phyloP scores from a whole-genome alignment of 2,797 vertebrate species.

The Buceros bicornis region DNA sequence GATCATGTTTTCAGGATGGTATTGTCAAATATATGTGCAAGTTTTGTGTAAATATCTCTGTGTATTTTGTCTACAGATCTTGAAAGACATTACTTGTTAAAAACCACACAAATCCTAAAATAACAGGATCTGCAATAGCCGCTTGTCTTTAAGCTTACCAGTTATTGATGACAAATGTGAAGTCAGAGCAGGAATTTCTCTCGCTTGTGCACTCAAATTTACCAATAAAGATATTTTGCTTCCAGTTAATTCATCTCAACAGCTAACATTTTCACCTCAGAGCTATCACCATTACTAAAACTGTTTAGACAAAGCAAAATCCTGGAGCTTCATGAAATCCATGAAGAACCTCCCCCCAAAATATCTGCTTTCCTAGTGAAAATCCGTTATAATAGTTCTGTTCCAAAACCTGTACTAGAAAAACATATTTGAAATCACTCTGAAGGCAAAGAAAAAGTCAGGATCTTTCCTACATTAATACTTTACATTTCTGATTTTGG shows the following conservation, averaged over 20 bases:
- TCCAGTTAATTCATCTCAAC: not conserved
- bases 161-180: not conserved
- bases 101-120: not conserved
- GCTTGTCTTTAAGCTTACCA: not conserved
- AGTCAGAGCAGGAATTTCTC: not conserved
- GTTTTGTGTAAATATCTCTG: not conserved
- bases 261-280: not conserved
- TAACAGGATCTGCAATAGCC: not conserved
- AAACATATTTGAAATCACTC: not conserved
- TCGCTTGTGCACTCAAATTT: not conserved
- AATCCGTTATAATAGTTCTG: not conserved
- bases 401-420: not conserved
- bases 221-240: not conserved
- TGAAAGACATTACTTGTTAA: not conserved
- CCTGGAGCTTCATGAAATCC: not conserved
- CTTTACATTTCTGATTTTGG: not conserved
- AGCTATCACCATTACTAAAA: not conserved
- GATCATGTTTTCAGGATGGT: not conserved
- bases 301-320: not conserved
- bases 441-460: not conserved
- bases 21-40: not conserved
- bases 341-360: not conserved
- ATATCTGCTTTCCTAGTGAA: not conserved
- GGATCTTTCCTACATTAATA: not conserved
- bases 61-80: not conserved